These are phyloP conservation scores for Malurus melanocephalus DNA, from an alignment of 2,113 vertebrate genomes.

Conservation along the genomic window DNA sequence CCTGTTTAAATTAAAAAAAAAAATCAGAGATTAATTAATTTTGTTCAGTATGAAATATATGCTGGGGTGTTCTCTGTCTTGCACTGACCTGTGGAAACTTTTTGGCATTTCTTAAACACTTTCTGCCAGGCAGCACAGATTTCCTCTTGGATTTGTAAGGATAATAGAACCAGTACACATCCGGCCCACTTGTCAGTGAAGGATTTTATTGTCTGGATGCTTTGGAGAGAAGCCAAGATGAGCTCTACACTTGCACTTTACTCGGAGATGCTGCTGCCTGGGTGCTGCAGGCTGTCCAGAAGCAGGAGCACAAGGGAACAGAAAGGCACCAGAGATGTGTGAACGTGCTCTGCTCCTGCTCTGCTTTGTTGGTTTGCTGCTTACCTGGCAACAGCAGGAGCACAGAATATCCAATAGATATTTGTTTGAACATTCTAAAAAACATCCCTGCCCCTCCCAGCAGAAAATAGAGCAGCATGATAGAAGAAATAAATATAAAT, in stretches of 20 bases:
- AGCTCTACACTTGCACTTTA: background rate
- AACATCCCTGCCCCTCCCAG: background rate
- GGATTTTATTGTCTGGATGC: background rate
- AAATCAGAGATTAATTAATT: background rate
- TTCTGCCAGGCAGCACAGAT: background rate
- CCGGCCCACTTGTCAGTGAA: background rate
- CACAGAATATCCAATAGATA: background rate
- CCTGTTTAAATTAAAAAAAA: background rate
- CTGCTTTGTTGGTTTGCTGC: background rate
- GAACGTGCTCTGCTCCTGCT: background rate
- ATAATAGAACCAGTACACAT: background rate
- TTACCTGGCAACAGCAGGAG: background rate
- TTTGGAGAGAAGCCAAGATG: background rate
- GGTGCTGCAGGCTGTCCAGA: background rate
- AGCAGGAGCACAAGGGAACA: background rate
- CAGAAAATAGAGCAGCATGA: background rate
- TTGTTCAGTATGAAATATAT: background rate
- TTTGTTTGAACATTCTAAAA: background rate
- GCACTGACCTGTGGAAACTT: background rate
- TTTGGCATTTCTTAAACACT: background rate
- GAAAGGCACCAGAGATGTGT: accelerated
- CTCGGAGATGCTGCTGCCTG: background rate
- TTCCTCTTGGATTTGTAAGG: background rate
- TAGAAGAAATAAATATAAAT: background rate
- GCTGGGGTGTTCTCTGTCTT: accelerated